Evolutionary conservation across 2,888 invertebrate species (phyloP), one percentile per base, ranked within the genome.

Genomic region (Camponotus fellah): DNA sequence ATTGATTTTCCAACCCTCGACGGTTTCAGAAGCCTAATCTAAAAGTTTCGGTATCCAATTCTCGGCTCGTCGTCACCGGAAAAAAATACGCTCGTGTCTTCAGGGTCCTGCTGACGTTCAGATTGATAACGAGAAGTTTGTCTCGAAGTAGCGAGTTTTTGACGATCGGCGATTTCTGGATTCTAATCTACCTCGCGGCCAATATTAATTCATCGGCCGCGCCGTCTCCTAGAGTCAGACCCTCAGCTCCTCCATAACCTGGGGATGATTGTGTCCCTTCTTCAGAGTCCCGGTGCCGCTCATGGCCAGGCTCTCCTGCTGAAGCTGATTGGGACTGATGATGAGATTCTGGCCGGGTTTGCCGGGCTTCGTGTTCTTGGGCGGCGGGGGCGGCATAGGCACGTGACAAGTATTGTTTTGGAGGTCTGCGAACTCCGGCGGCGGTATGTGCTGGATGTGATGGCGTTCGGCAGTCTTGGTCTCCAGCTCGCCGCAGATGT

Each of bases 401-500:
- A 97, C 95, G 87, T 92, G 93, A 86, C 94, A 95, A 4, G 96
- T 96, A 90, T 97, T 97, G 91, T 97, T 97, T 90, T 97, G 96
- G 8, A 97, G 95, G 93, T 98, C 98, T 2, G 98, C 98, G 92
- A 98, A 98, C 93, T 98, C 98, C 0, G 98, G 98, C 0, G 98
- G 98, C 77, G 98, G 97, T 88, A 97, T 95, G 92, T 98, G 98
- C 93, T 97, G 97, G 91, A 97, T 96, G 92, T 97, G 98, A 92
- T 97, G 97, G 92, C 97, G 97, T 82, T 97, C 96, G 85, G 97
- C 97, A 0, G 97, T 97, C 9, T 96, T 96, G 21, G 96, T 96
- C 94, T 97, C 97, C 82, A 98, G 94, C 91, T 98, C 98, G n/a
- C 98, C 98, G 93, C 98, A 98, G 87, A 98, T 98, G 92, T 97